Evolutionary conservation across 2,113 vertebrate genomes (phyloP).

Genomic region (Clarias macrocephalus): DNA sequence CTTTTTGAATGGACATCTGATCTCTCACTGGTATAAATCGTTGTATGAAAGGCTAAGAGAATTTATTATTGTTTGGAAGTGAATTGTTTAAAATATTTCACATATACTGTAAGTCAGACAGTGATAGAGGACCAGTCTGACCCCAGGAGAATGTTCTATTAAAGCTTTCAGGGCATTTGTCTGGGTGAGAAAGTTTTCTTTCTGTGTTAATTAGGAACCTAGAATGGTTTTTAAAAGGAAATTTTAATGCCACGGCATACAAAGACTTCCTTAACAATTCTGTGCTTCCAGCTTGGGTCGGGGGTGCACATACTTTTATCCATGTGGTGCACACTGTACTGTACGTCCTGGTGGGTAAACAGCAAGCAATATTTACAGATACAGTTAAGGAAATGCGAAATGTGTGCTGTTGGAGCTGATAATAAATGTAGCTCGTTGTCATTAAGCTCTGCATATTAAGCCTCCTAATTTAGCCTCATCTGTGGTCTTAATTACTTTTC

Average conservation of each 20-base stretch:
- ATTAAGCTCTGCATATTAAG: background rate
- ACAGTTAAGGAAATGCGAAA: background rate
- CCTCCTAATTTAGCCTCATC: constrained; percentile 10
- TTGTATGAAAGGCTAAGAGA: background rate
- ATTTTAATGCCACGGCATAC: background rate
- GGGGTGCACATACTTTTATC: background rate
- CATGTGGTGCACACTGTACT: background rate
- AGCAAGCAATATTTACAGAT: background rate
- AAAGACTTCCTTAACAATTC: background rate
- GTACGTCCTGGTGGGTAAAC: background rate
- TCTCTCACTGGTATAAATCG: background rate
- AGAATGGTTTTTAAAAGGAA: background rate
- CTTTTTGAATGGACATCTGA: background rate
- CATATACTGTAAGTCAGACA: background rate
- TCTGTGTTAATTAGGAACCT: background rate
- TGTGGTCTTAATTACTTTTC: constrained; percentile 24
- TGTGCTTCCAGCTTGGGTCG: background rate
- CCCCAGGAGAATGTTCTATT: background rate
- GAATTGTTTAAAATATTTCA: too few species aligned
- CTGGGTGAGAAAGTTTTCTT: background rate
- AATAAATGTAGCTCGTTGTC: background rate
- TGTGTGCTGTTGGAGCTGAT: background rate
- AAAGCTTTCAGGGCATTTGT: background rate
- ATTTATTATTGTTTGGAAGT: too few species aligned
- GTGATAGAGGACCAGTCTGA: background rate